phyloP scores from a whole-genome alignment of 2,797 vertebrate genomes.

The Phyllotis vaccarum region DNA sequence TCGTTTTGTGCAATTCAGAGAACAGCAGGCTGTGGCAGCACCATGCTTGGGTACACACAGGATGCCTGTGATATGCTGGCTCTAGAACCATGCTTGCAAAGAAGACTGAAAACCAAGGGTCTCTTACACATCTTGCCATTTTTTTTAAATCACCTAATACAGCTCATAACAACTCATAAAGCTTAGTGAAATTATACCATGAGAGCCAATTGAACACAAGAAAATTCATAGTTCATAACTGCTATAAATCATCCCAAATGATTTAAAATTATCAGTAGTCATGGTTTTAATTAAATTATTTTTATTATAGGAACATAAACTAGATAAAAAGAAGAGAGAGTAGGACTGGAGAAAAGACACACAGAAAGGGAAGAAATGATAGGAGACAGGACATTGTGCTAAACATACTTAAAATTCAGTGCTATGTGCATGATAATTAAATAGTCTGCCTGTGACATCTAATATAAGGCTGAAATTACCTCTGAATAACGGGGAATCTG shows the following conservation, averaged over 20 bases:
- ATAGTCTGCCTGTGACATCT: not conserved
- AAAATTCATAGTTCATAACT: constrained; percentile 5
- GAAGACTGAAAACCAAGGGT: not conserved
- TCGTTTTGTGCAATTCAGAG: not conserved
- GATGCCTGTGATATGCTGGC: not conserved
- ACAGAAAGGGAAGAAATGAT: accelerated
- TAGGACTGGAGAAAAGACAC: too few relatives aligned
- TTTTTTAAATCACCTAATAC: not conserved
- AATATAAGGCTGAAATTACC: not conserved
- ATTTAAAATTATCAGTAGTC: not conserved
- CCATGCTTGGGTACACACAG: not conserved
- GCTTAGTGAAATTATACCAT: constrained; percentile 19
- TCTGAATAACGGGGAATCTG: not conserved
- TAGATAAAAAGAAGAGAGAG: accelerated
- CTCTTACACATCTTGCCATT: not conserved
- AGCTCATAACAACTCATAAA: not conserved
- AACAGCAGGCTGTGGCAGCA: not conserved
- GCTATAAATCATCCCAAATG: not conserved
- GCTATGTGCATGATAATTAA: not conserved
- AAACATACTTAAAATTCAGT: not conserved
- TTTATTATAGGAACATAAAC: not conserved
- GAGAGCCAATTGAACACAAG: not conserved
- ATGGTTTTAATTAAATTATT: not conserved
- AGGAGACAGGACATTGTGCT: not conserved
- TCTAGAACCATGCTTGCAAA: not conserved